Conservation (phyloP, 2,797 vertebrate genomes). For the Urocyon cinereoargenteus region DNA sequence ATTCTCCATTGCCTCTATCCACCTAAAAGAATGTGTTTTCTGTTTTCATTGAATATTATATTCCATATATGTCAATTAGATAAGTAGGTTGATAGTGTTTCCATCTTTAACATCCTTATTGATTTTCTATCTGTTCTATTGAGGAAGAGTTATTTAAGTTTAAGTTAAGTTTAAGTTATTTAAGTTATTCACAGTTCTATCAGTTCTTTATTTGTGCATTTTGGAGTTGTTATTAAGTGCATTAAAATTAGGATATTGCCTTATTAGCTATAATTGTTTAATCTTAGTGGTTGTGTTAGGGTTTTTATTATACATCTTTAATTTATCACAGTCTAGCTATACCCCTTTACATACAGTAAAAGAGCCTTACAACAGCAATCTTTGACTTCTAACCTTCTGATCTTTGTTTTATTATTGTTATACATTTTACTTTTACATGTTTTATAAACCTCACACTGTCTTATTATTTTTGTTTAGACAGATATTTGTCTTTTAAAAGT, state of each 20-base stretch:
- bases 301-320: background rate
- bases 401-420: background rate
- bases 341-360: background rate
- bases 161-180: no score
- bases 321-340: background rate
- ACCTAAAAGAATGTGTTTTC: background rate
- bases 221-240: background rate
- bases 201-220: background rate
- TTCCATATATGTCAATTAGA: background rate
- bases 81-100: background rate
- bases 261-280: background rate
- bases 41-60: background rate
- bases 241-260: background rate
- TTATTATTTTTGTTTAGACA: background rate
- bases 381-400: background rate
- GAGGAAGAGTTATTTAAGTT: background rate
- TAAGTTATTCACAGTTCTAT: background rate
- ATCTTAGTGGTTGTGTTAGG: background rate
- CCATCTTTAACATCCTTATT: background rate
- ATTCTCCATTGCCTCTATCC: background rate
- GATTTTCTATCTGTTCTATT: background rate
- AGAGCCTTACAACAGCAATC: background rate
- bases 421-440: background rate
- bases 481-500: background rate
- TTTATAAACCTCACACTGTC: background rate